phyloP scores from a whole-genome alignment of 2,113 vertebrate species.

The Upupa epops region DNA sequence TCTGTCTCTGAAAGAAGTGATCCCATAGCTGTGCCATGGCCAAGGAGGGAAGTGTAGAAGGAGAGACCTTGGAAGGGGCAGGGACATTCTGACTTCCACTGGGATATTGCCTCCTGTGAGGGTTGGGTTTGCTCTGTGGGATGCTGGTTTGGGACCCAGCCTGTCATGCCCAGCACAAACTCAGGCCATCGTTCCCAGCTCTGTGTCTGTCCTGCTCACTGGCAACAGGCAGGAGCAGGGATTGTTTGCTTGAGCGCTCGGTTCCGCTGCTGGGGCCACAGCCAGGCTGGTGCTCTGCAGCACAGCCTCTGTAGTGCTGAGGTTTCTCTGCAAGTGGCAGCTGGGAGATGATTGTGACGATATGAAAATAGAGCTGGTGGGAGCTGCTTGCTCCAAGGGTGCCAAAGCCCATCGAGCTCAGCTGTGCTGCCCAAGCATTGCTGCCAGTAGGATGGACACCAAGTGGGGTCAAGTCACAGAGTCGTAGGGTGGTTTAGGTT shows the following conservation, averaged over 20 bases:
- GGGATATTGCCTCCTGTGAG: not conserved
- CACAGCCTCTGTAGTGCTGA: fast-evolving
- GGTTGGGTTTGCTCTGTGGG: fast-evolving
- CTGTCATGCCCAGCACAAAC: not conserved
- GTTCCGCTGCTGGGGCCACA: fast-evolving
- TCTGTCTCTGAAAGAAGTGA: not conserved
- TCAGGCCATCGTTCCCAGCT: not conserved
- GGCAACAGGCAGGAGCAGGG: not conserved
- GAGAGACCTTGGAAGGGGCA: fast-evolving
- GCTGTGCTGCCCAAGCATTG: fast-evolving
- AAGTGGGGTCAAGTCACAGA: fast-evolving
- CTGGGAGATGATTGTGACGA: not conserved
- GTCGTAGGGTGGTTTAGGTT: too few relatives aligned
- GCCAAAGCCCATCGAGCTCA: fast-evolving
- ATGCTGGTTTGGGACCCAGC: not conserved
- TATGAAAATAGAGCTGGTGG: fast-evolving
- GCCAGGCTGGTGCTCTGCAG: not conserved
- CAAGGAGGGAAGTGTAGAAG: not conserved
- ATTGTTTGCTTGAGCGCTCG: fast-evolving
- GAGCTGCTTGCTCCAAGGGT: not conserved
- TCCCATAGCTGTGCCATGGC: not conserved
- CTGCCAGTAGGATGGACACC: not conserved
- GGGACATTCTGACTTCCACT: not conserved
- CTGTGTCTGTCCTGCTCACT: fast-evolving
- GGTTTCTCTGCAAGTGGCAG: fast-evolving